phyloP scores from a whole-genome alignment of 2,888 invertebrate species.

The Carabus problematicus region DNA sequence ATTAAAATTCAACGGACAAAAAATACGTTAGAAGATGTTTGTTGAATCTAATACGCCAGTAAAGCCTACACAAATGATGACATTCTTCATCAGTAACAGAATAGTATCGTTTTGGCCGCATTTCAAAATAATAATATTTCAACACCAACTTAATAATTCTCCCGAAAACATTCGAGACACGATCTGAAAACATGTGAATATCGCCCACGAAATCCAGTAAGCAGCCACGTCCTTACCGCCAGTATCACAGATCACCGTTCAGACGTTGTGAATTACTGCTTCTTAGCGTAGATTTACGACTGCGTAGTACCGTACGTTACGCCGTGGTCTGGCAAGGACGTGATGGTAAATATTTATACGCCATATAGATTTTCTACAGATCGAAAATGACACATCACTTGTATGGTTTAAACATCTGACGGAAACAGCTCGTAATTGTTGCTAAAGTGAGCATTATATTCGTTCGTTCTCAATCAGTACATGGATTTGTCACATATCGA shows the following conservation, averaged over 20 bases:
- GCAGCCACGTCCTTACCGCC: not conserved
- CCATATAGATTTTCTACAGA: not conserved
- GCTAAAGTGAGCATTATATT: too few species aligned
- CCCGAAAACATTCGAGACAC: conserved; percentile 14
- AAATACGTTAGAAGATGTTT: too few species aligned
- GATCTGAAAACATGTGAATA: conserved; percentile 23
- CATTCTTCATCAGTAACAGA: not conserved
- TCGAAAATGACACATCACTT: conserved; percentile 23
- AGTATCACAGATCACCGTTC: conserved; percentile 1
- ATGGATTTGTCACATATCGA: too few species aligned
- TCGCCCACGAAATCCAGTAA: conserved; percentile 21
- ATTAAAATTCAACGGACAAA: too few species aligned
- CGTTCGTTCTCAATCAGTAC: too few species aligned
- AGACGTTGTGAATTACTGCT: conserved; percentile 13
- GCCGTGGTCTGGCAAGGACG: not conserved
- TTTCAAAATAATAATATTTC: conserved; percentile 26
- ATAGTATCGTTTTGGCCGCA: conserved; percentile 4
- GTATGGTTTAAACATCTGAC: too few species aligned
- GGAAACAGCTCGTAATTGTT: too few species aligned
- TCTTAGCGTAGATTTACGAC: conserved; percentile 12
- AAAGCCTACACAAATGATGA: conserved; percentile 11
- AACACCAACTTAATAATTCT: conserved; percentile 23
- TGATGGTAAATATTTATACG: conserved; percentile 22
- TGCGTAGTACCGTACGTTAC: conserved; percentile 15
- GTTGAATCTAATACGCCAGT: not conserved